Evolutionary conservation across 1,140 invertebrate genomes (phyloP).

Genomic region (Aethina tumida): DNA sequence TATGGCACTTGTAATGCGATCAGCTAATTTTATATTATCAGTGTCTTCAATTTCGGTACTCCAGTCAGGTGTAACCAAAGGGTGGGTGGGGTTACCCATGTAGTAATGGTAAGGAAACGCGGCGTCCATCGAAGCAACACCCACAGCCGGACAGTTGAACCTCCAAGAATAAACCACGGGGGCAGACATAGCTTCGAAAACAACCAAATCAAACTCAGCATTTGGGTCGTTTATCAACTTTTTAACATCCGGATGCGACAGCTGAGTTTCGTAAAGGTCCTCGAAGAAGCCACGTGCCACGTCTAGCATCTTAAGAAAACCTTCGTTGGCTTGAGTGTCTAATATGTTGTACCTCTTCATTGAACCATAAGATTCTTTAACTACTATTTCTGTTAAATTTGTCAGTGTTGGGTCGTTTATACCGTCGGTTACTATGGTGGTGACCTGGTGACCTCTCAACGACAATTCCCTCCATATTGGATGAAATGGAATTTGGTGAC

Average conservation of each 20-base stretch:
- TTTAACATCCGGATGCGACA: slow-evolving; percentile 1
- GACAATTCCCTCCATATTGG: slow-evolving; percentile 30
- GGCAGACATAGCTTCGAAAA: slow-evolving; percentile 6
- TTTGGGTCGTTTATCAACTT: background rate
- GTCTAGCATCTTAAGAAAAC: slow-evolving; percentile 3
- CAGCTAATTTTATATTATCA: slow-evolving; percentile 28
- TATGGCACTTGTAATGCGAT: slow-evolving; percentile 11
- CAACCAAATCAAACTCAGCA: slow-evolving; percentile 8
- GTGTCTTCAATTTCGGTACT: slow-evolving; percentile 29
- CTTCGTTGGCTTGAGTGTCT: slow-evolving; percentile 13
- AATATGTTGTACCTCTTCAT: slow-evolving; percentile 13
- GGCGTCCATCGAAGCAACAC: background rate
- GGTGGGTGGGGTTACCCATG: slow-evolving; percentile 13
- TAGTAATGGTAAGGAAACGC: slow-evolving; percentile 1
- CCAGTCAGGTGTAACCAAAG: slow-evolving; percentile 19
- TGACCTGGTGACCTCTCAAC: slow-evolving; percentile 23
- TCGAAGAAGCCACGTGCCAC: slow-evolving; percentile 6
- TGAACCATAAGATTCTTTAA: background rate
- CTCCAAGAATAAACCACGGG: background rate
- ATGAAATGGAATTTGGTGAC: slow-evolving; percentile 38
- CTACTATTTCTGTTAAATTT: slow-evolving; percentile 21
- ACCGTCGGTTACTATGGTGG: slow-evolving; percentile 18
- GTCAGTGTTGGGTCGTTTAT: slow-evolving; percentile 17
- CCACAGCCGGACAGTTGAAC: slow-evolving; percentile 7
- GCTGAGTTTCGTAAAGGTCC: slow-evolving; percentile 6